Base-by-base conservation (phyloP, 2,797 vertebrate species). In the Tamandua tetradactyla region DNA sequence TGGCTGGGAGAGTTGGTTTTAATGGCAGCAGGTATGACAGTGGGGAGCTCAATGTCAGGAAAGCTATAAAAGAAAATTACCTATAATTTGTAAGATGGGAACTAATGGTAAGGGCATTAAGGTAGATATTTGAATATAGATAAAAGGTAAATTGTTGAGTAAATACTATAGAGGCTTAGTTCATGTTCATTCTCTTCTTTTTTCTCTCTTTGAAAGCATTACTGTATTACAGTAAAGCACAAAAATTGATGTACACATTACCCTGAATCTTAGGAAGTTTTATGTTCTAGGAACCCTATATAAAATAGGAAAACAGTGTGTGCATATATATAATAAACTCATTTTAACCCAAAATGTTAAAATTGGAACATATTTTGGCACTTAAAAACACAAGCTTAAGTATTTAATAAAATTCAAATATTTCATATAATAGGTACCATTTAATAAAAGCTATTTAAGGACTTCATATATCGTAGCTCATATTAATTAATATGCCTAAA, bases 301-400 rank as follows among this genome's bases (percentile, higher is more conserved):
- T 76, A 82, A 69, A 88, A 75, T 52, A 81, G 17, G 9, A 35
- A 22, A 23, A 4, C 18, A 59, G 5, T 35, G 0, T 85, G n/a
- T 57, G 40, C 57, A 4, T 37, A 8, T 27, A n/a, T 71, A 14
- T 47, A 59, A 59, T 81, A 57, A 72, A 4, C 9, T 64, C n/a
- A 23, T 94, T 87, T 88, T 80, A 83, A 80, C 44, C 2, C 5
- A 30, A 49, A 89, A 47, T 80, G 23, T 81, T 94, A 78, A 71
- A 52, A 72, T 66, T 44, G 30, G 75, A 91, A 55, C 23, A 52
- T 68, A 87, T 37, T 69, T 95, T 71, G 40, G 5, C 62, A 71
- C 85, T 89, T 91, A 92, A 93, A 78, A 18, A 76, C 30, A 68
- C 35, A 59, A 87, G 64, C 6, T 79, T 94, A 87, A 79, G 17